These are phyloP conservation scores for Neodiprion fabricii DNA, from an alignment of 1,140 invertebrate genomes.

Conservation along the genomic window DNA sequence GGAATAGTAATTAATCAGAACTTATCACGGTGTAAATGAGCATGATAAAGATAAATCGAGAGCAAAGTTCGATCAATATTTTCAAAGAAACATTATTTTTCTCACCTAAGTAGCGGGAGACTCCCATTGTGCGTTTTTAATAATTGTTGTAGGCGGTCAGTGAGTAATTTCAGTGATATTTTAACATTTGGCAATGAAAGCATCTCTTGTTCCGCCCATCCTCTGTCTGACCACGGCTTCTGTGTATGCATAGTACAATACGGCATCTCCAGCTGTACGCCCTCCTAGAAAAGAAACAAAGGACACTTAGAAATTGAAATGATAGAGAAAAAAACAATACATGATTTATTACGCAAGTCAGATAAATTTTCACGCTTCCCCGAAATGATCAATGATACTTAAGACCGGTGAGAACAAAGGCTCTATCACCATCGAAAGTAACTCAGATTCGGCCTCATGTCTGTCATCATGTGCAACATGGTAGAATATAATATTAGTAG, in stretches of 20 bases:
- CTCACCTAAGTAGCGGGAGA: conserved; percentile 75
- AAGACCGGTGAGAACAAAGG: not conserved
- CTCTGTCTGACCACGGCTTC: conserved; percentile 65
- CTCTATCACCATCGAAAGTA: conserved; percentile 16
- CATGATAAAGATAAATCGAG: no score
- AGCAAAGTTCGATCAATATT: no score
- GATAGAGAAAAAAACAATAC: not conserved
- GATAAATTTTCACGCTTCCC: conserved; percentile 44
- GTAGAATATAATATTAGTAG: conserved; percentile 13
- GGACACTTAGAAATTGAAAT: not conserved
- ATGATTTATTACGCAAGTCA: conserved; percentile 25
- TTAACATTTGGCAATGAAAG: conserved; percentile 75
- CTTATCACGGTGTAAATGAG: not conserved
- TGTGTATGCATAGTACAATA: conserved; percentile 70
- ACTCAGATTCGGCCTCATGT: conserved; percentile 19
- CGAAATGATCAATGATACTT: conserved; percentile 43
- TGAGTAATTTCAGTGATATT: conserved; percentile 71
- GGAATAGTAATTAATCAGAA: conserved; percentile 22
- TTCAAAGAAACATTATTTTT: conserved; percentile 6
- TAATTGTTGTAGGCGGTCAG: conserved; percentile 70
- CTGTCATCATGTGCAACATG: conserved; percentile 31
- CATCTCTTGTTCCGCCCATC: conserved; percentile 79
- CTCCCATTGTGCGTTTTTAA: conserved; percentile 73
- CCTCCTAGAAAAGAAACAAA: conserved; percentile 51
- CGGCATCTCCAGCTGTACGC: conserved; percentile 60